phyloP scores from a whole-genome alignment of 2,113 vertebrate genomes.

The Tiliqua scincoides region DNA sequence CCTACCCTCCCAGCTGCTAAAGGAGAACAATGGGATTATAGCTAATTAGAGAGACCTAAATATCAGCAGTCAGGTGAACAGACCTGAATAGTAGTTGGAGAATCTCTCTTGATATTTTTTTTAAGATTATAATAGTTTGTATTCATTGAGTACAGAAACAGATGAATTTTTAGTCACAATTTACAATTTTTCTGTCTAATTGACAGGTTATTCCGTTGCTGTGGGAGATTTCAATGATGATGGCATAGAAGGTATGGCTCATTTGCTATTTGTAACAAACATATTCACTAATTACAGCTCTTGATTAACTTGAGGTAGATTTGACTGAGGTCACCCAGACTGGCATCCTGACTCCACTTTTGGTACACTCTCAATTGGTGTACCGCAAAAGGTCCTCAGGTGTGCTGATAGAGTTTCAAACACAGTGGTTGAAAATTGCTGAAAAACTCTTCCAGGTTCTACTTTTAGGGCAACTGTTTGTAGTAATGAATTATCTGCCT shows the following conservation, averaged over 20 bases:
- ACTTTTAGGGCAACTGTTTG: too few species aligned
- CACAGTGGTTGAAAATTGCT: too few species aligned
- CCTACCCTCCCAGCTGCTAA: background rate
- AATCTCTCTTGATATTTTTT: background rate
- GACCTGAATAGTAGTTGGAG: background rate
- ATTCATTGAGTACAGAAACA: background rate
- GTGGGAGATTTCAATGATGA: constrained; percentile 93
- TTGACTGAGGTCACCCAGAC: background rate
- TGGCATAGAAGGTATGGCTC: constrained; percentile 84
- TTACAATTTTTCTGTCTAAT: constrained; percentile 7
- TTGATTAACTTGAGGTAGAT: background rate
- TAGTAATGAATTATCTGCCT: too few species aligned
- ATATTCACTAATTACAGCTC: background rate
- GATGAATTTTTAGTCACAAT: background rate
- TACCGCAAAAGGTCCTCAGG: too few species aligned
- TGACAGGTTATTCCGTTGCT: constrained; percentile 91
- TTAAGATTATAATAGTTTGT: background rate
- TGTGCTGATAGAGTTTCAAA: too few species aligned
- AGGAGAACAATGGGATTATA: background rate
- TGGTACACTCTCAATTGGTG: too few species aligned
- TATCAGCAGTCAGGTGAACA: background rate
- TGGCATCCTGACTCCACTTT: background rate
- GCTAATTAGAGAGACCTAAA: background rate
- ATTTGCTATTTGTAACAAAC: background rate
- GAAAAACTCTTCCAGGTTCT: too few species aligned